Evolutionary conservation across 2,888 invertebrate genomes (phyloP).

Genomic region (Xiphydria camelus): DNA sequence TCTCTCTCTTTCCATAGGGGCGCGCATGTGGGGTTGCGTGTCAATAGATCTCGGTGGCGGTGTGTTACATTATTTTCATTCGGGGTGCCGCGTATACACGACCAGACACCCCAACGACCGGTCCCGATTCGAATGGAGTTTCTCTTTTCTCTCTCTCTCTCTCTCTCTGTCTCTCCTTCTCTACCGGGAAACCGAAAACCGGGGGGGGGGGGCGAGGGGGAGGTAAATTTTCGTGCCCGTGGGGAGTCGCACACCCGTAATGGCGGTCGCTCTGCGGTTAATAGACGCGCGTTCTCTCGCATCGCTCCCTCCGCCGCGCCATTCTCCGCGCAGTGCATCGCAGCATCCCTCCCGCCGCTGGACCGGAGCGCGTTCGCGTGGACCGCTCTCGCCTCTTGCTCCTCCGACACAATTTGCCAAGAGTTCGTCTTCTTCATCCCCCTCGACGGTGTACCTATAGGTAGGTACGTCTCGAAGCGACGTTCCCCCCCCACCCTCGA

Average conservation of each 20-base stretch:
- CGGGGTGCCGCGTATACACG: neutral
- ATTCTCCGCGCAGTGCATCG: too few species aligned
- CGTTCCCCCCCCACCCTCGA: too few species aligned
- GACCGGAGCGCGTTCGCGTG: too few species aligned
- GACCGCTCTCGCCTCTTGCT: too few species aligned
- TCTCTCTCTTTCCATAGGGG: too few species aligned
- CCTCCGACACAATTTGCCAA: too few species aligned
- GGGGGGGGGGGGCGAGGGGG: conserved; percentile 15
- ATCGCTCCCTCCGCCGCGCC: neutral
- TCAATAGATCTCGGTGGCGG: conserved; percentile 45
- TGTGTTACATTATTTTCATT: conserved; percentile 45
- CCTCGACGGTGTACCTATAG: too few species aligned
- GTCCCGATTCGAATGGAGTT: neutral
- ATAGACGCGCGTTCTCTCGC: conserved; percentile 10
- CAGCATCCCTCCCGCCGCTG: too few species aligned
- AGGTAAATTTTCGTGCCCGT: conserved; percentile 32
- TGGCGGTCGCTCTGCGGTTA: conserved; percentile 43
- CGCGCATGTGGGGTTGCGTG: conserved; percentile 31
- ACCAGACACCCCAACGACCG: neutral
- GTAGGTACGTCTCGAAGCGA: too few species aligned
- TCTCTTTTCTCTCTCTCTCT: neutral
- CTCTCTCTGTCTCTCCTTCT: neutral
- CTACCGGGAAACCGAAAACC: conserved; percentile 19
- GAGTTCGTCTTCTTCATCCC: too few species aligned
- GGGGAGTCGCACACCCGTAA: conserved; percentile 29